Conservation (phyloP, 2,113 vertebrate genomes). For the Hemichromis elongatus region DNA sequence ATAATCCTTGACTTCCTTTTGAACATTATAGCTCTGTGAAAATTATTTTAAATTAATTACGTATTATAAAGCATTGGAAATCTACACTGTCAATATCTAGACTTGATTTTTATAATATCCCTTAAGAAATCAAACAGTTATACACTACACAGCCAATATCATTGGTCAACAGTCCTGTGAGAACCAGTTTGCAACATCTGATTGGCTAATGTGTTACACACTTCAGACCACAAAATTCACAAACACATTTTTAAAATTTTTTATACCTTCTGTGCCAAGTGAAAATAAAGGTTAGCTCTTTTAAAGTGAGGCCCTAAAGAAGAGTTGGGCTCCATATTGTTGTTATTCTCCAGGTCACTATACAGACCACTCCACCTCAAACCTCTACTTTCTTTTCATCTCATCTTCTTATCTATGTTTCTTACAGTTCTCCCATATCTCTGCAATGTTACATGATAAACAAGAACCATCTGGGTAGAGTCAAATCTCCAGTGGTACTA, state of each 20-base stretch:
- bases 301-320: no score
- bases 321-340: neutral
- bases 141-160: neutral
- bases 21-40: neutral
- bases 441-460: slow-evolving; percentile 24
- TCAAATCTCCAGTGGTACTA: neutral
- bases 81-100: neutral
- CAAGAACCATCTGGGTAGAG: slow-evolving; percentile 21
- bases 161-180: neutral
- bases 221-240: neutral
- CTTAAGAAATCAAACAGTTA: neutral
- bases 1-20: neutral
- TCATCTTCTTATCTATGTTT: neutral
- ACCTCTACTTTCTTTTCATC: slow-evolving; percentile 21
- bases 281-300: no score
- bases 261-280: no score
- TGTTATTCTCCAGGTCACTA: no score
- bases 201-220: no score
- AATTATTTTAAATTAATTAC: neutral
- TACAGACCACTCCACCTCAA: neutral
- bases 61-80: neutral
- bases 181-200: no score
- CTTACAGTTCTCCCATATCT: slow-evolving; percentile 4
- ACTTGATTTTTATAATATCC: neutral
- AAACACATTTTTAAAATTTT: neutral